These are phyloP conservation scores for Pachyrhynchus sulphureomaculatus DNA, from an alignment of 1,140 invertebrate genomes.

Conservation along the genomic window DNA sequence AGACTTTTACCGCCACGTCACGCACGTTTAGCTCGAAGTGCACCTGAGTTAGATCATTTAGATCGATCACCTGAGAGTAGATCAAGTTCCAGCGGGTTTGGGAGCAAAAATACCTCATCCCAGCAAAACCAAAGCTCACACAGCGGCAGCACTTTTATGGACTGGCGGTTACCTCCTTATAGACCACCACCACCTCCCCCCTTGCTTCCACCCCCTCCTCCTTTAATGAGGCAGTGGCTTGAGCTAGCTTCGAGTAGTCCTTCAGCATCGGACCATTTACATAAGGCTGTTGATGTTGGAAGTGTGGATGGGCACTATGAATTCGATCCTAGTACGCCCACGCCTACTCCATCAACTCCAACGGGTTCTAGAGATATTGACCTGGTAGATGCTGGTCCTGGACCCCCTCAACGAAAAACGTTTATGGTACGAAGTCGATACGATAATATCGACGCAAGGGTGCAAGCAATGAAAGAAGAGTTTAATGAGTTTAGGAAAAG, in stretches of 20 bases:
- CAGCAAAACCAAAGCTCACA: conserved; percentile 69
- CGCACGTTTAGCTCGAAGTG: conserved; percentile 63
- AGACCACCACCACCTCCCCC: conserved; percentile 67
- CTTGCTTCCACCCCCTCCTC: conserved; percentile 40
- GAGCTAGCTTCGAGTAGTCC: conserved; percentile 59
- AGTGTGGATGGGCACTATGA: conserved; percentile 95
- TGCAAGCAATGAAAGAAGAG: conserved; percentile 93
- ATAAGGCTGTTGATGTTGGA: conserved; percentile 69
- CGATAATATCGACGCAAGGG: conserved; percentile 84
- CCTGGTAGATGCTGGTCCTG: conserved; percentile 53
- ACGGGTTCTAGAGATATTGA: conserved; percentile 62
- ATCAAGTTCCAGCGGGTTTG: conserved; percentile 85
- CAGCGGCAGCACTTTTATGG: conserved; percentile 69
- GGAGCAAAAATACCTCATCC: conserved; percentile 89
- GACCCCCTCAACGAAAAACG: conserved; percentile 47
- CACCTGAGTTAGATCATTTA: conserved; percentile 63
- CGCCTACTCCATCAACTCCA: conserved; percentile 73
- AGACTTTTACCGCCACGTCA: conserved; percentile 62
- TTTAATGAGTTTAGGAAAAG: conserved; percentile 89
- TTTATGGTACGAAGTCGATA: conserved; percentile 56
- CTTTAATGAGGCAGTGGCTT: conserved; percentile 61
- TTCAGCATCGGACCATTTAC: conserved; percentile 54
- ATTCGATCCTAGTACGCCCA: conserved; percentile 78
- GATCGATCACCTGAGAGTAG: conserved; percentile 83
- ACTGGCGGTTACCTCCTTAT: conserved; percentile 75